Conservation (phyloP, 2,888 invertebrate genomes). For the Drosophila birchii region DNA sequence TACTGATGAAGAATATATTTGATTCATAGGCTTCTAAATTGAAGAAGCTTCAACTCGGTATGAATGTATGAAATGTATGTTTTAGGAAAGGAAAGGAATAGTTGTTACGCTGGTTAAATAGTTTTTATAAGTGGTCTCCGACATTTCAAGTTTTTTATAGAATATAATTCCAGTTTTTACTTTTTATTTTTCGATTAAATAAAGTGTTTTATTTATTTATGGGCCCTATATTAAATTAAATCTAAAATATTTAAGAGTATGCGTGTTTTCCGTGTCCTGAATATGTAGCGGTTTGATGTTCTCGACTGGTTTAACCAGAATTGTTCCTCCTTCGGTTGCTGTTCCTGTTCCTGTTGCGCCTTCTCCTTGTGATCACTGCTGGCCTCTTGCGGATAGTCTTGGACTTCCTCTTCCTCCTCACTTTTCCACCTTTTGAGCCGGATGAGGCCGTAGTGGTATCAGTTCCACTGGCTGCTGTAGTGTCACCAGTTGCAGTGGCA, state of each 20-base stretch:
- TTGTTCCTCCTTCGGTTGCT: background rate
- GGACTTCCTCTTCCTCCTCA: background rate
- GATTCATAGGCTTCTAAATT: too few species aligned
- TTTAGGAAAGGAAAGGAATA: too few species aligned
- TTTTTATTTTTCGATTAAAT: too few species aligned
- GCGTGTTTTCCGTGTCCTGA: background rate
- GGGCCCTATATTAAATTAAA: background rate
- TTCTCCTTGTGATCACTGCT: background rate
- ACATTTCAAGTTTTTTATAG: too few species aligned
- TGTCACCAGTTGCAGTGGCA: background rate
- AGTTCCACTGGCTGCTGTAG: too few species aligned
- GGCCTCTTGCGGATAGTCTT: background rate
- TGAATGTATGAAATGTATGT: too few species aligned
- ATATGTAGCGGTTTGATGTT: background rate
- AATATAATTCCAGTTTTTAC: too few species aligned
- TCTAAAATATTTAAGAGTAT: background rate
- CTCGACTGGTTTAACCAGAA: background rate
- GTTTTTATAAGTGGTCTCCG: too few species aligned
- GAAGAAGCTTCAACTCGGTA: too few species aligned
- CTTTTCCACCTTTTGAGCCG: background rate
- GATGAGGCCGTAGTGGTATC: background rate
- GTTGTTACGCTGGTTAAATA: too few species aligned
- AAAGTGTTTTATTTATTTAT: background rate
- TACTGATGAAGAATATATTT: too few species aligned
- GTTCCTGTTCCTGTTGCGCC: slow-evolving; percentile 2